These are phyloP conservation scores for Drosophila eugracilis DNA, from an alignment of 1,140 invertebrate genomes.

Conservation along the genomic window DNA sequence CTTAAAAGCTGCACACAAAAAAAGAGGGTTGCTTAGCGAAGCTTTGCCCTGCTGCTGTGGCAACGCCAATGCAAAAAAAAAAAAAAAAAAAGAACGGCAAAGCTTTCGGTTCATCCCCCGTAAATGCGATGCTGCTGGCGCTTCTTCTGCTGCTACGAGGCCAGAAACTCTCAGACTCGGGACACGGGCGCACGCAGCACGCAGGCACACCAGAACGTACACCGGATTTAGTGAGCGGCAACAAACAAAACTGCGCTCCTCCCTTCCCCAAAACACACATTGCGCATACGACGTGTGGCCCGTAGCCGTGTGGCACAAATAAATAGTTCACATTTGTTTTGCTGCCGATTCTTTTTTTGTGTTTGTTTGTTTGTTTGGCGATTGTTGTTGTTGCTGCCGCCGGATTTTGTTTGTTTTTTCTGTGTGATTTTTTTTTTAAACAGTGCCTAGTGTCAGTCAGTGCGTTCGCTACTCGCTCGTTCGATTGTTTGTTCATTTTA, in stretches of 20 bases:
- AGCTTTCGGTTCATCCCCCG: constrained; percentile 27
- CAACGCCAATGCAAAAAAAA: neutral
- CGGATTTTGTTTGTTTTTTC: constrained; percentile 13
- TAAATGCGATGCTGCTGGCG: constrained; percentile 5
- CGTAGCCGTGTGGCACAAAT: constrained; percentile 24
- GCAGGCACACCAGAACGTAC: neutral
- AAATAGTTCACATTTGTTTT: constrained; percentile 45
- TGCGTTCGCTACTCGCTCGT: neutral
- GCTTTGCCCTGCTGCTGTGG: neutral
- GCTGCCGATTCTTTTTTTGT: constrained; percentile 13
- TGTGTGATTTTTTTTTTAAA: constrained; percentile 1
- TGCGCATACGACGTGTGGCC: constrained; percentile 43
- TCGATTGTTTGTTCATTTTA: neutral
- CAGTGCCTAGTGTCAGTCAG: constrained; percentile 18
- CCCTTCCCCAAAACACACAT: too few species aligned
- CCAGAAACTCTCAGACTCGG: constrained; percentile 13
- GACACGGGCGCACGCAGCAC: constrained; percentile 4
- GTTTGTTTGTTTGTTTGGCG: constrained; percentile 18
- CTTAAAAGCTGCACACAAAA: neutral
- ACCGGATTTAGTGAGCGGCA: constrained; percentile 18
- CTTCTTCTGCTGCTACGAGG: constrained; percentile 1
- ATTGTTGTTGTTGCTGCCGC: constrained; percentile 8
- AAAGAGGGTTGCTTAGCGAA: constrained; percentile 1
- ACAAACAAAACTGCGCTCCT: constrained; percentile 18
- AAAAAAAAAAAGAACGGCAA: too few species aligned